Evolutionary conservation across 2,797 vertebrate species (phyloP).

Genomic region (Emydoidea blandingii): DNA sequence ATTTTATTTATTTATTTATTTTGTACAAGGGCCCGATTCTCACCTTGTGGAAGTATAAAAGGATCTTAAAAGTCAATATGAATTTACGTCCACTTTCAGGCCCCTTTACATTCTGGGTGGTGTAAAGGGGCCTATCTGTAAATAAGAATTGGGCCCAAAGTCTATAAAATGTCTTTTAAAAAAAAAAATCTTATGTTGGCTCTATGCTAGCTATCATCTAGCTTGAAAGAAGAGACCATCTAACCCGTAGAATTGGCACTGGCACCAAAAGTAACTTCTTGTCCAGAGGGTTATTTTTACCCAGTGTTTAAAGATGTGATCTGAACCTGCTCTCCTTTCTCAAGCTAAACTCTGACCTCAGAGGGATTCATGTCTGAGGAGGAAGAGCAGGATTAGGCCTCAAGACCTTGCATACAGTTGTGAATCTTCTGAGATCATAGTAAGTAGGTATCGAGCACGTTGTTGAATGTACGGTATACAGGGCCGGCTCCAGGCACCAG

Average conservation of each 20-base stretch:
- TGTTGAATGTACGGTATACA: slow-evolving; percentile 25
- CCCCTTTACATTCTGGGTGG: not conserved
- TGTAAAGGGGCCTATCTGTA: not conserved
- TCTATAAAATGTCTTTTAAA: not conserved
- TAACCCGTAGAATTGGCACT: not conserved
- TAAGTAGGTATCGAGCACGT: not conserved
- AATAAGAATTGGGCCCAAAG: not conserved
- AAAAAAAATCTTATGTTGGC: not conserved
- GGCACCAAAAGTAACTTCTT: not conserved
- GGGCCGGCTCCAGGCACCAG: no score
- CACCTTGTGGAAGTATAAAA: not conserved
- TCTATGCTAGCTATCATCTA: not conserved
- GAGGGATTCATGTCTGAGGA: not conserved
- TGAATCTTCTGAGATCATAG: not conserved
- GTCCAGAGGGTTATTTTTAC: not conserved
- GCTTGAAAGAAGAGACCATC: not conserved
- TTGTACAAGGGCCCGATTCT: not conserved
- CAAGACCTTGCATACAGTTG: not conserved
- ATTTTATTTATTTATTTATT: no score
- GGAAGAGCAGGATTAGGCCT: not conserved
- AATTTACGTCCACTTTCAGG: not conserved
- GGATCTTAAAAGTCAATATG: not conserved
- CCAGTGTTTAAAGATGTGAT: not conserved
- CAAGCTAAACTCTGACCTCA: not conserved
- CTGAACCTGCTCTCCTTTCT: not conserved